phyloP scores from a whole-genome alignment of 2,888 invertebrate genomes.

The Limnephilus marmoratus region DNA sequence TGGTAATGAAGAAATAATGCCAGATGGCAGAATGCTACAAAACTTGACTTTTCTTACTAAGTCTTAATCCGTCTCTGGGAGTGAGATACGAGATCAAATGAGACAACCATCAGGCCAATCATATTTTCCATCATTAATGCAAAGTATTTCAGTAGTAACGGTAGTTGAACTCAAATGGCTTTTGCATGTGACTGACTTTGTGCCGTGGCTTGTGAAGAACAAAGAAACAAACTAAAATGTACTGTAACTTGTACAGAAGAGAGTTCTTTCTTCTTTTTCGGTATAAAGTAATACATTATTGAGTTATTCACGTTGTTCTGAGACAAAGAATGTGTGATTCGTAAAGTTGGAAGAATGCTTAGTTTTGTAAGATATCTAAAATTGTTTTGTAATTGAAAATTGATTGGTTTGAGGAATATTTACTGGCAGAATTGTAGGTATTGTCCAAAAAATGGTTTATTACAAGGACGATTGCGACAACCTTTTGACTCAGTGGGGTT shows the following conservation, averaged over 20 bases:
- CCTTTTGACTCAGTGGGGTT: not conserved
- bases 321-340: not conserved
- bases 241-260: not conserved
- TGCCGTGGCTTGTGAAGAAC: constrained; percentile 1
- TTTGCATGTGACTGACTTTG: constrained; percentile 26
- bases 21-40: too few relatives aligned
- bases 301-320: not conserved
- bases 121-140: constrained; percentile 16
- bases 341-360: not conserved
- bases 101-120: not conserved
- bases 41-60: not conserved
- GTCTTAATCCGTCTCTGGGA: not conserved
- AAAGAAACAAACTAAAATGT: constrained; percentile 4
- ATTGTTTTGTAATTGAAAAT: not conserved
- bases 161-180: constrained; percentile 27
- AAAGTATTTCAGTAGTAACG: constrained; percentile 15
- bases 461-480: not conserved
- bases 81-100: not conserved
- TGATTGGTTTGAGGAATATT: not conserved
- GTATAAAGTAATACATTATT: not conserved
- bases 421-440: not conserved
- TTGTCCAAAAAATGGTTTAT: not conserved
- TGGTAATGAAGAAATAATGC: too few relatives aligned
- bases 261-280: not conserved
- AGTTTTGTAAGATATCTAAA: not conserved